phyloP scores from a whole-genome alignment of 2,888 invertebrate species.

The Eilema griseolum region DNA sequence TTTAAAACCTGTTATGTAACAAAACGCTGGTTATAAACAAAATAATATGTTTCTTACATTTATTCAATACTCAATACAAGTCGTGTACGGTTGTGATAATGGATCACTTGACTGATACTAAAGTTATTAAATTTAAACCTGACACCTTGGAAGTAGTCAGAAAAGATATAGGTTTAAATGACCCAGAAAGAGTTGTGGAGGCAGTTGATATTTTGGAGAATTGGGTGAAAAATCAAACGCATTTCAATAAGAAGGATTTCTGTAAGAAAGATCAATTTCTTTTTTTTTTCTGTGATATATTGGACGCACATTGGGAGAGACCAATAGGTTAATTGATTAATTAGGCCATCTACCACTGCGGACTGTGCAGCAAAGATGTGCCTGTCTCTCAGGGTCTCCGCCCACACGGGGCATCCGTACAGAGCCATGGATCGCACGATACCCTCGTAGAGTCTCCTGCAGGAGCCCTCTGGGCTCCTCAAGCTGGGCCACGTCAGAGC shows the following conservation, averaged over 20 bases:
- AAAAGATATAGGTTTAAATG: constrained; percentile 54
- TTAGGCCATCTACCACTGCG: too few relatives aligned
- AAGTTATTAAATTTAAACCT: constrained; percentile 53
- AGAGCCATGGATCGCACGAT: too few relatives aligned
- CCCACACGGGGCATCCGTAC: too few relatives aligned
- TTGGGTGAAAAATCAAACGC: constrained; percentile 65
- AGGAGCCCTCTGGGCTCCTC: too few relatives aligned
- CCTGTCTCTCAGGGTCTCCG: too few relatives aligned
- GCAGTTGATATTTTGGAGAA: constrained; percentile 62
- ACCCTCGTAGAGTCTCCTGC: too few relatives aligned
- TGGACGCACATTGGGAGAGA: too few relatives aligned
- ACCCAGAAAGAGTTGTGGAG: constrained; percentile 55
- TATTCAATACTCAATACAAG: not conserved
- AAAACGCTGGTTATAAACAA: not conserved
- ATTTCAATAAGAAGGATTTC: constrained; percentile 65
- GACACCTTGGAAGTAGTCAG: constrained; percentile 58
- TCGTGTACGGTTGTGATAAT: not conserved
- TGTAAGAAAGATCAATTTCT: constrained; percentile 48
- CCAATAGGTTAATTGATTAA: too few relatives aligned
- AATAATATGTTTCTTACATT: not conserved
- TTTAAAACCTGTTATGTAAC: not conserved
- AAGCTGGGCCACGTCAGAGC: too few relatives aligned
- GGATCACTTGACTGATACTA: not conserved
- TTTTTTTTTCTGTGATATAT: not conserved
- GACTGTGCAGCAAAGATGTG: too few relatives aligned